phyloP scores from a whole-genome alignment of 2,113 vertebrate species.

The Ceyx cyanopectus region DNA sequence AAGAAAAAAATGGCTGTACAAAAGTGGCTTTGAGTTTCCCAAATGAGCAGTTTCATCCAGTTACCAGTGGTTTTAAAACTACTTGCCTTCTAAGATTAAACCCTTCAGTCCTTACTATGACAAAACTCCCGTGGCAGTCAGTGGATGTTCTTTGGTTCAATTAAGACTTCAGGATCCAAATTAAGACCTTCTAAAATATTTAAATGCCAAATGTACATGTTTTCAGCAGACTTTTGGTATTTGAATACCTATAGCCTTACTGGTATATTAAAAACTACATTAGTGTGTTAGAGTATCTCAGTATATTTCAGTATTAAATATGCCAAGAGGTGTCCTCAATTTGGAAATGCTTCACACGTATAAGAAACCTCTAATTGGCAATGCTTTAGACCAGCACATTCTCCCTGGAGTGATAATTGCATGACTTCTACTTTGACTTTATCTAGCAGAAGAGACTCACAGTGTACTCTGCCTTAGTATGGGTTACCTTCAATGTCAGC shows the following conservation, averaged over 20 bases:
- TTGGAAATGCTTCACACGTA: too few species aligned
- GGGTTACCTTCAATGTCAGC: neutral
- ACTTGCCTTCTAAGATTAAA: neutral
- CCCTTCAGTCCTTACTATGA: neutral
- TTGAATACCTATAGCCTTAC: neutral
- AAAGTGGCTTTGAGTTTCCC: neutral
- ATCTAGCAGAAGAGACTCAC: neutral
- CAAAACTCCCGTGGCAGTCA: neutral
- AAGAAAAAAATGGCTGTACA: neutral
- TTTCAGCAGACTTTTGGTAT: neutral
- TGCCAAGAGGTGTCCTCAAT: neutral
- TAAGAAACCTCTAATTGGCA: too few species aligned
- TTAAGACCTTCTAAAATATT: neutral
- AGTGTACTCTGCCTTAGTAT: neutral
- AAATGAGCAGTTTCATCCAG: neutral
- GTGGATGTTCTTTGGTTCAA: neutral
- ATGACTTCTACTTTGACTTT: neutral
- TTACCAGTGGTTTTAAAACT: neutral
- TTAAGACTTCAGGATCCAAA: neutral
- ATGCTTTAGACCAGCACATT: neutral
- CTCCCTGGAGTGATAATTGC: neutral
- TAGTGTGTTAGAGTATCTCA: neutral
- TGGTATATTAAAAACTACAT: neutral
- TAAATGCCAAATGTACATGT: neutral
- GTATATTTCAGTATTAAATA: neutral